Evolutionary conservation across 2,888 invertebrate species (phyloP).

Genomic region (Tholera decimalis): DNA sequence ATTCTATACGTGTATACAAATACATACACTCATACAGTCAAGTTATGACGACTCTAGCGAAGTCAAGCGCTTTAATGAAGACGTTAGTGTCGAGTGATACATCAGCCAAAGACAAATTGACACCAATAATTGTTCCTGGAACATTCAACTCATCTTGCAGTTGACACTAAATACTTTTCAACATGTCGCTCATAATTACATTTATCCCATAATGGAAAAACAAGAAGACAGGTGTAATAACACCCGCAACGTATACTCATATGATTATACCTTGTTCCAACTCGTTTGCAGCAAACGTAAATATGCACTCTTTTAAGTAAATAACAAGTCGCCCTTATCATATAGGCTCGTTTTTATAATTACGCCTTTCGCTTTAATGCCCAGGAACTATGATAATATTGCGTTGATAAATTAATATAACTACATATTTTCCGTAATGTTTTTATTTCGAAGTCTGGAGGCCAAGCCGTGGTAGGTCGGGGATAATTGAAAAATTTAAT

Average conservation of each 20-base stretch:
- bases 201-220: slow-evolving; percentile 42
- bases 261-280: slow-evolving; percentile 34
- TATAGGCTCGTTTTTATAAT: slow-evolving; percentile 53
- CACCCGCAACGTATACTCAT: slow-evolving; percentile 27
- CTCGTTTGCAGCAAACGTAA: slow-evolving; percentile 36
- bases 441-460: slow-evolving; percentile 49
- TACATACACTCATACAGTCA: too few species aligned
- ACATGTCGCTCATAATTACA: slow-evolving; percentile 30
- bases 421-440: slow-evolving; percentile 53
- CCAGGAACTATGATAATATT: slow-evolving; percentile 58
- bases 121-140: slow-evolving; percentile 12
- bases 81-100: slow-evolving; percentile 10
- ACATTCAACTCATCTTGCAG: slow-evolving; percentile 20
- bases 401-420: slow-evolving; percentile 54
- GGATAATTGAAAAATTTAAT: slow-evolving; percentile 56
- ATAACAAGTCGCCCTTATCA: slow-evolving; percentile 60
- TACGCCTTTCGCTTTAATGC: slow-evolving; percentile 56
- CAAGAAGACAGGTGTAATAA: slow-evolving; percentile 43
- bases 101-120: slow-evolving; percentile 23
- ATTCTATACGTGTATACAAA: background rate
- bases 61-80: slow-evolving; percentile 32
- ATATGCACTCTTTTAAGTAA: slow-evolving; percentile 46
- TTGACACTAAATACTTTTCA: slow-evolving; percentile 39
- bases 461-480: slow-evolving; percentile 43
- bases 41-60: background rate